Conservation (phyloP, 2,797 vertebrate species). For the Cheirogaleus major region DNA sequence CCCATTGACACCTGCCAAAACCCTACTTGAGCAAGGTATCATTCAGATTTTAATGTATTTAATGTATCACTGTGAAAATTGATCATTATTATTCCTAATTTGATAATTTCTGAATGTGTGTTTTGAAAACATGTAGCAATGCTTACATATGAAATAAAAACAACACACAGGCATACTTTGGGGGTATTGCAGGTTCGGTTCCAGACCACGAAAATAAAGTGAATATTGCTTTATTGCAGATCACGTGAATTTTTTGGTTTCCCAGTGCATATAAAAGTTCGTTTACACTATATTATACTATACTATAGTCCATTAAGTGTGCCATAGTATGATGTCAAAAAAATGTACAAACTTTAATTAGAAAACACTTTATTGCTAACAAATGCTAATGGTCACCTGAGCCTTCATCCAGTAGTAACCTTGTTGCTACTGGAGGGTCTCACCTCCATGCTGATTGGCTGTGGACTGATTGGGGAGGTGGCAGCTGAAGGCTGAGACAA, state of each 20-base stretch:
- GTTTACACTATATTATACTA: not conserved
- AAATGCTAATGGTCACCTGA: not conserved
- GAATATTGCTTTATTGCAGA: not conserved
- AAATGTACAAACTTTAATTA: not conserved
- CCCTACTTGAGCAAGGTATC: not conserved
- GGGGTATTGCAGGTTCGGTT: not conserved
- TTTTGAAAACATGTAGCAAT: not conserved
- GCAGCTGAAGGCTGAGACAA: not conserved
- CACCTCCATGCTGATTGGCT: no score
- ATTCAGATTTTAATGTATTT: no score
- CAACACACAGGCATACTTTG: not conserved
- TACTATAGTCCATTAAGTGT: not conserved
- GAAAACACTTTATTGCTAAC: not conserved
- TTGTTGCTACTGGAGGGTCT: not conserved
- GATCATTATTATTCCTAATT: no score
- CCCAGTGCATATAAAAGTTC: not conserved
- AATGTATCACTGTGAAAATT: fast-evolving
- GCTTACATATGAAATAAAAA: not conserved
- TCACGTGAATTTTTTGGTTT: not conserved
- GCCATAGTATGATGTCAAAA: not conserved
- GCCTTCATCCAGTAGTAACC: not conserved
- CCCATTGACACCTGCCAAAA: no score
- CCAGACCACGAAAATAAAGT: not conserved
- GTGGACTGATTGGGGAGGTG: not conserved
- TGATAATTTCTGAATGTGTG: not conserved